Conservation (phyloP, 2,888 invertebrate genomes). For the Latheticus oryzae region DNA sequence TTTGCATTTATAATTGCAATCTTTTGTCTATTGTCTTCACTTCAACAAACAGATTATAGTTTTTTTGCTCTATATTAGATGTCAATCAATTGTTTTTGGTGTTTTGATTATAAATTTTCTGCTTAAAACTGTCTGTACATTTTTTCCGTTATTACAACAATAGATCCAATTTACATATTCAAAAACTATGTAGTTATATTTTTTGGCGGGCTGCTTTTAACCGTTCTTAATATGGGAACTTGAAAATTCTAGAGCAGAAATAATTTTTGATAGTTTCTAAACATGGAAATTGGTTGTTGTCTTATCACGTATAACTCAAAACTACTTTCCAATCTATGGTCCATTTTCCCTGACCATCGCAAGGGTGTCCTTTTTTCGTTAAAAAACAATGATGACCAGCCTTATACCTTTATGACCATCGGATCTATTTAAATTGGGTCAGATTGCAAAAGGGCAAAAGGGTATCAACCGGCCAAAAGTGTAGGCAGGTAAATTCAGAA, state of each 20-base stretch:
- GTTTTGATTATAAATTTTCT: no score
- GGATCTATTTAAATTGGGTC: conserved; percentile 58
- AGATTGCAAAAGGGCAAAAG: conserved; percentile 55
- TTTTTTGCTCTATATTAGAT: no score
- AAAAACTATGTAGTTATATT: conserved; percentile 22
- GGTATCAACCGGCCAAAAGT: conserved; percentile 56
- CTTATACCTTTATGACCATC: conserved; percentile 50
- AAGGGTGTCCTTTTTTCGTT: conserved; percentile 46
- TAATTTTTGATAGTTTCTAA: conserved; percentile 2
- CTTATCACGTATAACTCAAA: neutral
- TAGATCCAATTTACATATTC: no score
- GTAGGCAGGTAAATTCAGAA: conserved; percentile 54
- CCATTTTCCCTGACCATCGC: conserved; percentile 45
- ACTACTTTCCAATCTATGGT: conserved; percentile 45
- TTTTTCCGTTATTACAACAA: no score
- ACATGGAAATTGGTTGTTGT: neutral
- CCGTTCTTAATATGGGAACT: conserved; percentile 7
- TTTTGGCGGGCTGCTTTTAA: conserved; percentile 8
- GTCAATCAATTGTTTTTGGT: no score
- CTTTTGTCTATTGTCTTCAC: conserved; percentile 29
- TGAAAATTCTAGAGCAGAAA: conserved; percentile 12
- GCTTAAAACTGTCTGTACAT: no score
- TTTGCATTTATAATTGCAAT: conserved; percentile 24
- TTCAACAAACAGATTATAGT: no score
- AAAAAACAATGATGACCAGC: conserved; percentile 53